Evolutionary conservation across 2,797 vertebrate genomes (phyloP).

Genomic region (Crenuchus spilurus): DNA sequence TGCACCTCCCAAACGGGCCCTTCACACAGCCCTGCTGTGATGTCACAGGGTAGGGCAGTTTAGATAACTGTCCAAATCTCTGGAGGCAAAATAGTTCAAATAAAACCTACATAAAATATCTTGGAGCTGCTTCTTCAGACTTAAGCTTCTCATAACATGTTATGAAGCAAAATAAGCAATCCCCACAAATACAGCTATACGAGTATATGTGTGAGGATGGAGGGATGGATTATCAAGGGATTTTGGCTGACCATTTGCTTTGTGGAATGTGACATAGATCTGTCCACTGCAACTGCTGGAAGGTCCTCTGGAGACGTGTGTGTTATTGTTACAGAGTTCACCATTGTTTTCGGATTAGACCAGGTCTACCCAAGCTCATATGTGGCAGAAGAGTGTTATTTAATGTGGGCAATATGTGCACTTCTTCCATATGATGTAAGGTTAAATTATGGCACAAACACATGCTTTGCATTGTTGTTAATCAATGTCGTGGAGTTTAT

Average conservation of each 20-base stretch:
- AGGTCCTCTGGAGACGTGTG: neutral
- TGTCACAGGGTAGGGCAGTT: slow-evolving; percentile 3
- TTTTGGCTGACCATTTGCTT: neutral
- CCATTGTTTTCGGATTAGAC: slow-evolving; percentile 12
- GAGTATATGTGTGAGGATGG: neutral
- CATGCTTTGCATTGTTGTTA: neutral
- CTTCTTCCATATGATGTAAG: neutral
- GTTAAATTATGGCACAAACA: neutral
- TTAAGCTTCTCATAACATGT: no score
- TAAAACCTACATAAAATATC: no score
- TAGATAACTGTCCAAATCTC: slow-evolving; percentile 8
- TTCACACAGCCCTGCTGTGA: neutral
- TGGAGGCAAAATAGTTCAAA: no score
- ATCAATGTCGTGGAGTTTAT: neutral
- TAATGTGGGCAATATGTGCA: neutral
- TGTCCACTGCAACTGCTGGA: neutral
- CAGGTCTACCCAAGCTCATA: no score
- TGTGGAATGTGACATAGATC: slow-evolving; percentile 2
- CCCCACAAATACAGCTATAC: neutral
- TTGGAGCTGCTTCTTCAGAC: no score
- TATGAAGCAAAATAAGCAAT: no score
- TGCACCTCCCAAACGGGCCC: slow-evolving; percentile 19
- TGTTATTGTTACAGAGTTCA: slow-evolving; percentile 3
- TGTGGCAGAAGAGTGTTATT: neutral
- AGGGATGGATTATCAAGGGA: neutral